Conservation (phyloP, 2,797 vertebrate genomes). For the Paguma larvata region DNA sequence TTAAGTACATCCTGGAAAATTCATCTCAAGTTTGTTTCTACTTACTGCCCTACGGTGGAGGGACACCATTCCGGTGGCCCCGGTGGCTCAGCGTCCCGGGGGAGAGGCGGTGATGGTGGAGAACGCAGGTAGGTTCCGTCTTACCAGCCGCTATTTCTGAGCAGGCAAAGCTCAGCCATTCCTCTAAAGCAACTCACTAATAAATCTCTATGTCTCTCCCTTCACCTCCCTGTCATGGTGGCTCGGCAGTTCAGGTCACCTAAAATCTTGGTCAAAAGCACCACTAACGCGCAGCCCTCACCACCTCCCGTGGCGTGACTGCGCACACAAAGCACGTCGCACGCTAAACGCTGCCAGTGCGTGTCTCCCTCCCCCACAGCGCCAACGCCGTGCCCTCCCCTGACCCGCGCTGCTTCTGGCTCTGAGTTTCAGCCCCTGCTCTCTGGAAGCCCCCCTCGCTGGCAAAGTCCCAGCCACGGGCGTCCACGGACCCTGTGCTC, state of each 20-base stretch:
- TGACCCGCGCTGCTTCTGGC: neutral
- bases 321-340: neutral
- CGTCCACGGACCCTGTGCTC: neutral
- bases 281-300: neutral
- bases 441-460: no score
- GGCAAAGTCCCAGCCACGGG: neutral
- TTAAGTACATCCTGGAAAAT: neutral
- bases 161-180: neutral
- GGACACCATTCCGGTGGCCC: no score
- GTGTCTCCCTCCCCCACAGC: fast-evolving
- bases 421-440: no score
- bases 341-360: no score
- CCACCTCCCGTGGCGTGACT: neutral
- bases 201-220: neutral
- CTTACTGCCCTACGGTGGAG: no score
- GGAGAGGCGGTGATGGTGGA: fast-evolving
- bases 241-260: neutral
- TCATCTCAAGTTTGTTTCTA: neutral
- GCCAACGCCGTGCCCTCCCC: neutral
- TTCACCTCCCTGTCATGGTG: neutral
- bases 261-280: neutral
- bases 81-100: neutral
- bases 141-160: neutral
- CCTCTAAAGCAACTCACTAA: neutral
- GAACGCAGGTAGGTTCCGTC: neutral